These are phyloP conservation scores for Danio albolineatus DNA, from an alignment of 2,797 vertebrate genomes.

Conservation along the genomic window DNA sequence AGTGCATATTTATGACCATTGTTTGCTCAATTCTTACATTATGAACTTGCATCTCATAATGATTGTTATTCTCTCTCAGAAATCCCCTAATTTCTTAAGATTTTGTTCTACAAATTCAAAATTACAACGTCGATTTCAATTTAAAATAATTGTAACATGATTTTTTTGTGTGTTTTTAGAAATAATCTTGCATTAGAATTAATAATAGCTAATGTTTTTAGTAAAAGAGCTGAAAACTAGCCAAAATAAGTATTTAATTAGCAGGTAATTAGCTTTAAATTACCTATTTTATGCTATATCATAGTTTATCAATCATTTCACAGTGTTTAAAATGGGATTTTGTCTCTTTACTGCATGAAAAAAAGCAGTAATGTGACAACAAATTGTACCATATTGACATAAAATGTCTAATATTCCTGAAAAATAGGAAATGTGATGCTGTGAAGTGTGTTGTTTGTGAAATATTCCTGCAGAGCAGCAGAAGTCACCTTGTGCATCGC, in stretches of 20 bases:
- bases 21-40: no score
- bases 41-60: no score
- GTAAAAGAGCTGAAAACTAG: not conserved
- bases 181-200: no score
- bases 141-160: no score
- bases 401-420: not conserved
- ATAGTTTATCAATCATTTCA: no score
- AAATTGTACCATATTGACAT: not conserved
- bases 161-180: no score
- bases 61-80: no score
- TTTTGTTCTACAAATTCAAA: no score
- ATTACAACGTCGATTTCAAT: no score
- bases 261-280: not conserved
- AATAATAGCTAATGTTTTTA: not conserved
- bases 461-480: conserved; percentile 45
- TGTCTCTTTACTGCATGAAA: not conserved
- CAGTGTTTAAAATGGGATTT: not conserved
- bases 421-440: conserved; percentile 30
- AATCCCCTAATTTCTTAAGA: no score
- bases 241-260: not conserved
- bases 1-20: no score
- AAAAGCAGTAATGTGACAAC: not conserved
- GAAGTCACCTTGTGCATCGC: conserved; percentile 43
- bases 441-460: conserved; percentile 43
- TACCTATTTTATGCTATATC: not conserved